Base-by-base conservation (phyloP, 2,113 vertebrate species). In the Pseudonaja textilis region DNA sequence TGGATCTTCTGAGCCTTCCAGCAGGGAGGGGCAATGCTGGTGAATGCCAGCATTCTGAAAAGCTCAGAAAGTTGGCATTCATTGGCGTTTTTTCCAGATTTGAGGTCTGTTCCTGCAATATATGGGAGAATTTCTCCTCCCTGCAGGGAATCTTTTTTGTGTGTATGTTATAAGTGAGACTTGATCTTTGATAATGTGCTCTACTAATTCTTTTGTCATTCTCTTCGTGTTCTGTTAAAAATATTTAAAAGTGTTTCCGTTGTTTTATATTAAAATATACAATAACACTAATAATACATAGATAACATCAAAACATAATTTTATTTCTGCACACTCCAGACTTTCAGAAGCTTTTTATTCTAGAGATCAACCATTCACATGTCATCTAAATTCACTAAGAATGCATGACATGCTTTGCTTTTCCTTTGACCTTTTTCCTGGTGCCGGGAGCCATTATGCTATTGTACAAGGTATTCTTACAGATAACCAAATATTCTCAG, bases 281-380 rank as follows among this genome's bases (percentile, higher is more conserved):
- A 88, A 29, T 34, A 16, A 94, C 42, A 89, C 74, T 61, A 45
- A 52, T 81, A 55, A 45, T 50, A 47, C 12, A 16, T 69, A 88
- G 85, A 61, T n/a, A 88, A 34, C 16, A 93, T 93, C 22, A 92
- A 5, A 20, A 89, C 11, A 91, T n/a, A 50, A 85, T 61, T 89
- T 91, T 92, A 39, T 90, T 11, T 85, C 20, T 93, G 92, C 88
- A 29, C 23, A 11, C 89, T 94, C 81, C 59, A 87, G 52, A 92
- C 90, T 52, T 39, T 16, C 93, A 74, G 59, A 8, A 74, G 7
- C 10, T 6, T 39, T 5, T 29, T 45, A 18, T 26, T 86, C 57
- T 16, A 4, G 0, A 4, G 34, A 81, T 55, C 81, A 94, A 81
- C 23, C 54, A 64, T 74, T 92, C 4, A 26, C 11, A 29, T 16